Evolutionary conservation across 2,888 invertebrate genomes (phyloP).

Genomic region (Pristionchus maxplancki): DNA sequence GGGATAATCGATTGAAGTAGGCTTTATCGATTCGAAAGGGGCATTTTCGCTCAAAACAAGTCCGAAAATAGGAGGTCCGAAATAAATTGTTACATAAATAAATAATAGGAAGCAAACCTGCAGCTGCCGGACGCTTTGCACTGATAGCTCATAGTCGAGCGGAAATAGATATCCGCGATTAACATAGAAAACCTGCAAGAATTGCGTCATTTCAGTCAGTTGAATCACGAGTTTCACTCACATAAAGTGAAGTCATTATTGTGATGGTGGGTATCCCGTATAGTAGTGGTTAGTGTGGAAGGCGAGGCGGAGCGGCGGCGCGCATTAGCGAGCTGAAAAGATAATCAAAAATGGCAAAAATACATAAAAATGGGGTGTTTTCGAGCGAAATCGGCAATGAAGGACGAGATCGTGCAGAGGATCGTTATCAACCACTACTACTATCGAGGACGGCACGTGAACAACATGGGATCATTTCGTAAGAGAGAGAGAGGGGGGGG

Average conservation of each 20-base stretch:
- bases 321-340: not conserved
- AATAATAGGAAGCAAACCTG: constrained; percentile 34
- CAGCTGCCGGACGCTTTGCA: constrained; percentile 18
- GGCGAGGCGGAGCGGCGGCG: not conserved
- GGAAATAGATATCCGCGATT: constrained; percentile 42
- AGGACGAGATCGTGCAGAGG: constrained; percentile 24
- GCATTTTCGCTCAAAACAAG: not conserved
- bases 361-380: not conserved
- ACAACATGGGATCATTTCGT: not conserved
- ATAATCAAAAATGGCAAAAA: not conserved
- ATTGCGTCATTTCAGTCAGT: not conserved
- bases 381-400: not conserved
- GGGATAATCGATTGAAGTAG: not conserved
- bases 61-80: not conserved
- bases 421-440: not conserved
- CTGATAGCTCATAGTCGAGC: constrained; percentile 38
- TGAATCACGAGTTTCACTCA: not conserved
- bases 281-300: not conserved
- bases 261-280: constrained; percentile 16
- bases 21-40: not conserved
- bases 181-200: constrained; percentile 47
- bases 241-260: constrained; percentile 37
- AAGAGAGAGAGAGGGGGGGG: not conserved
- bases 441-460: not conserved
- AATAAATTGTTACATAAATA: no score